Evolutionary conservation across 2,888 invertebrate genomes (phyloP), one percentile per base, ranked within the genome.

Genomic region (Mycogona germanica): DNA sequence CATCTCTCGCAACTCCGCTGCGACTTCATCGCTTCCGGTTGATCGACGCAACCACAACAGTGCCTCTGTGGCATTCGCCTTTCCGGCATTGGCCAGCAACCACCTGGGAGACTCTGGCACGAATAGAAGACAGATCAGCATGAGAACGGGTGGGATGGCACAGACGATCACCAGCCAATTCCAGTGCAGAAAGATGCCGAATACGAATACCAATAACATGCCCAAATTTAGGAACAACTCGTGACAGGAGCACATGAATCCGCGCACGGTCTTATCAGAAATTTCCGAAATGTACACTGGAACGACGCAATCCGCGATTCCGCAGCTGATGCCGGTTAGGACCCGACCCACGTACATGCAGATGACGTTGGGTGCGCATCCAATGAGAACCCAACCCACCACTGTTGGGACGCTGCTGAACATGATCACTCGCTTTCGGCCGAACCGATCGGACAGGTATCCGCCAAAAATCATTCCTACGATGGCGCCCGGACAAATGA

Each of bases 241-340:
- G 55, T 44, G 58, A 38, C 38, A 48, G 1, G 57, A 57, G 2
- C 53, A 54, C 30, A 60, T 32, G 3, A 51, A 45, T 2, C 59
- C 60, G 12, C 59, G 56, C n/a, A 59, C 46, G 9, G 40, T 26
- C 1, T 57, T 55, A 12, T 56, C 42, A 1, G 56, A 40, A 29
- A 58, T 56, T 44, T 60, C 60, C n/a, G 55, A 44, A 1, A 57
- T 53, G 59, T 60, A 42, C 14, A 49, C 47, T 19, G 40, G 40
- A n/a, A 40, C 54, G 7, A 32, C 40, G 5, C 28, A 23, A 12
- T 53, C 56, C 23, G 56, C 53, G 19, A 56, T 47, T 6, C 59
- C 59, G 28, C 52, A 53, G 26, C 49, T 37, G 3, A 55, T 30
- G 30, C 58, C 58, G 26, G 41, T 52, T 21, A 59, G 3, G 35